Percentiles rank a stretch among this genome's conserved stretches.
phyloP scores from a whole-genome alignment of 2,888 invertebrate genomes.

The Chalcis sispes region DNA sequence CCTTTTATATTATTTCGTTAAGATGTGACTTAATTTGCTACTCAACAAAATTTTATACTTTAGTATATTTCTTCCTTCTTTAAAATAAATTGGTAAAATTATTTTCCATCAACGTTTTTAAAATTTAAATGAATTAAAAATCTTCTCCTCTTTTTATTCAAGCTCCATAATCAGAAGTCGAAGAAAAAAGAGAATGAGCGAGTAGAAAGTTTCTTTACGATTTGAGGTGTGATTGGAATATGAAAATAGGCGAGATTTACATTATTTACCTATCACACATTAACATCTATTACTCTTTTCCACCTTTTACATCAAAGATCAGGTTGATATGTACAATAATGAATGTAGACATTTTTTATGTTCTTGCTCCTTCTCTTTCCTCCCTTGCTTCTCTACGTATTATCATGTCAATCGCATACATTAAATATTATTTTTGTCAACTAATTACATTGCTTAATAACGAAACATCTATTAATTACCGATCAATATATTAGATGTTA shows the following conservation, averaged over 20 bases:
- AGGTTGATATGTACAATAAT: slow-evolving; percentile 70
- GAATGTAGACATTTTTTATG: slow-evolving; percentile 54
- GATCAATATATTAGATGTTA: too few species aligned
- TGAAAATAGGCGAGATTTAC: slow-evolving; percentile 70
- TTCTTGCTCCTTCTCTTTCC: slow-evolving; percentile 51
- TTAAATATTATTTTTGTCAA: slow-evolving; percentile 25
- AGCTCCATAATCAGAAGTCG: not conserved
- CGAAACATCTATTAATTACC: slow-evolving; percentile 12
- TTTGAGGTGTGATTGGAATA: slow-evolving; percentile 58
- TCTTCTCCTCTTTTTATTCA: not conserved
- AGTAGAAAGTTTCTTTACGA: slow-evolving; percentile 8
- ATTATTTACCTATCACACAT: slow-evolving; percentile 62
- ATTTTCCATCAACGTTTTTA: slow-evolving; percentile 13
- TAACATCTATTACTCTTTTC: slow-evolving; percentile 57
- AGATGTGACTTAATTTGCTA: too few species aligned
- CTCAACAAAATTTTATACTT: too few species aligned
- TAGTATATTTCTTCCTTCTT: not conserved
- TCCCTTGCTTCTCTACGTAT: slow-evolving; percentile 42
- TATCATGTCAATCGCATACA: too few species aligned
- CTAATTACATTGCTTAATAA: not conserved
- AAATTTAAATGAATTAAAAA: slow-evolving; percentile 43
- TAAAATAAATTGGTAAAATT: slow-evolving; percentile 3
- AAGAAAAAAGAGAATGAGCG: slow-evolving; percentile 21
- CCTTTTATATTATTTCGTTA: too few species aligned
- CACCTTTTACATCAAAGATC: slow-evolving; percentile 55